Conservation (phyloP, 2,888 invertebrate genomes). For the Apamea monoglypha region DNA sequence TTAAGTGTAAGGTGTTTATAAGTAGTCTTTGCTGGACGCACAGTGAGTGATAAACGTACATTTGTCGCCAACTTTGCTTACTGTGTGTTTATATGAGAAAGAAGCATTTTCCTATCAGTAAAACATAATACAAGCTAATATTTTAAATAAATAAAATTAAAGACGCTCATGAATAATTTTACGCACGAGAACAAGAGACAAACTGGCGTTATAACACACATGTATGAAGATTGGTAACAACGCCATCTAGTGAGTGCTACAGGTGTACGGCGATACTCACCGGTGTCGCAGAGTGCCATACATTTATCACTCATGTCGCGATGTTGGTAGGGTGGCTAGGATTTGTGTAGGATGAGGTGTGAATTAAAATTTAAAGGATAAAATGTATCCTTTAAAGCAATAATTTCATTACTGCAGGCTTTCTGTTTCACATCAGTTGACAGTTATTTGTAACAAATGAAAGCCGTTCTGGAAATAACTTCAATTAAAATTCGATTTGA, state of each 20-base stretch:
- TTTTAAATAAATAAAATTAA: too few species aligned
- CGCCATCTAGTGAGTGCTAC: constrained; percentile 54
- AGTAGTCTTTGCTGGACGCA: neutral
- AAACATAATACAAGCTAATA: constrained; percentile 36
- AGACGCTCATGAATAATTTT: constrained; percentile 17
- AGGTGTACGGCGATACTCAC: constrained; percentile 66
- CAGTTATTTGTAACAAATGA: neutral
- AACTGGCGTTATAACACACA: neutral
- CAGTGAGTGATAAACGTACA: neutral
- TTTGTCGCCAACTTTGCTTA: neutral
- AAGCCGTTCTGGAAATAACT: neutral
- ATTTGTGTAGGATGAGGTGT: neutral
- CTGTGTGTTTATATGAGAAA: neutral
- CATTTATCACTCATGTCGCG: constrained; percentile 73
- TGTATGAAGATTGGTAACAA: constrained; percentile 31
- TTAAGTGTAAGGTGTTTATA: neutral
- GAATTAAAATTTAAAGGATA: neutral
- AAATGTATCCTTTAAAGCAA: neutral
- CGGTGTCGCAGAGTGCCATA: constrained; percentile 71
- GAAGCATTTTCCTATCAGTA: neutral
- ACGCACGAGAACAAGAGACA: constrained; percentile 9
- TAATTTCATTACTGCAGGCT: too few species aligned
- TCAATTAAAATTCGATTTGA: neutral
- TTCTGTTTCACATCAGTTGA: neutral
- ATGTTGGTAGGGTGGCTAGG: constrained; percentile 59